Base-by-base conservation (phyloP, 2,797 vertebrate species). In the Cyprinella venusta region DNA sequence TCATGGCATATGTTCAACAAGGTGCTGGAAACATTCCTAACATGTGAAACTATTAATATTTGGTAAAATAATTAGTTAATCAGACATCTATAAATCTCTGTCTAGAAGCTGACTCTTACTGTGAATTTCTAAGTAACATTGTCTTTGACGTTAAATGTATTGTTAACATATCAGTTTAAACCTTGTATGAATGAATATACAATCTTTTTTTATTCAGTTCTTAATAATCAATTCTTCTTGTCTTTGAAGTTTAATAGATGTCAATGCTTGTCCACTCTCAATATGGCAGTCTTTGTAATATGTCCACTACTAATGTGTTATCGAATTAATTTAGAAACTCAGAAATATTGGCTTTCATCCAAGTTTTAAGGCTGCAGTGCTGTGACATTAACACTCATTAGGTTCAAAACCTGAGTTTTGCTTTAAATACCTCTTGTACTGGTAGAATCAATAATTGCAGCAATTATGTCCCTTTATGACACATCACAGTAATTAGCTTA, bases 221-320 rank as follows among this genome's bases (percentile, higher is more conserved):
- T 77, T 52, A 36, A 50, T n/a, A 52, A 56, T 70, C 6, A n/a
- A 10, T 76, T 69, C 21, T 64, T 81, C 7, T 64, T 24, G 52
- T 36, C 40, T 48, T 80, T 48, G 65, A 63, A 80, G 61, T 19
- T 75, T 67, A 45, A 68, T 61, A 30, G 19, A 74, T n/a, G 30
- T 19, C 5, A 68, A 15, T 69, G 64, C 26, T 6, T 45, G 10
- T 40, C 6, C 36, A n/a, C 65, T 76, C 63, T 81, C 15, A 70
- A 21, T 63, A n/a, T n/a, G n/a, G n/a, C n/a, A n/a, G n/a, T n/a
- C n/a, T 40, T 45, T 80, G 26, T 15, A 30, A 30, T 40, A 64
- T 40, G 50, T 50, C 36, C n/a, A 45, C 13, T 18, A 69, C 26
- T 10, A 13, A 80, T 36, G 40, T 64, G 69, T 52, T 61, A 70